These are phyloP conservation scores for Synanthedon vespiformis DNA, from an alignment of 2,888 invertebrate species.

Conservation along the genomic window DNA sequence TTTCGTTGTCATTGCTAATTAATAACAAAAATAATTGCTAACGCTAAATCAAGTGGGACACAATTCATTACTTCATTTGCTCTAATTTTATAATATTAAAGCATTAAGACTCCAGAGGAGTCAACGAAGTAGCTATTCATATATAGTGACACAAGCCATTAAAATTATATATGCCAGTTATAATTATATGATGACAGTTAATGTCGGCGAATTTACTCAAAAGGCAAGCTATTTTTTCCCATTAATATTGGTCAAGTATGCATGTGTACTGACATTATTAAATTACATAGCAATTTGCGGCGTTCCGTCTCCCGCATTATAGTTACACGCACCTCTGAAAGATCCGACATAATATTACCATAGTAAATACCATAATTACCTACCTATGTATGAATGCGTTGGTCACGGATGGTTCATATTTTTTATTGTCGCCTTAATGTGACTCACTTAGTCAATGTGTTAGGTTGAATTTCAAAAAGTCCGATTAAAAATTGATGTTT, in stretches of 20 bases:
- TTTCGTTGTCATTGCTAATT: too few species aligned
- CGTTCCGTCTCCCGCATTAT: constrained; percentile 13
- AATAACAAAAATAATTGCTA: too few species aligned
- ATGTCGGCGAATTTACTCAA: constrained; percentile 19
- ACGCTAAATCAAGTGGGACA: background rate
- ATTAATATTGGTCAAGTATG: constrained; percentile 14
- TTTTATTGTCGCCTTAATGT: constrained; percentile 16
- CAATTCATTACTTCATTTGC: background rate
- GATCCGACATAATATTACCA: constrained; percentile 22
- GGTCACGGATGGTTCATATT: constrained; percentile 19
- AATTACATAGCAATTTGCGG: constrained; percentile 25
- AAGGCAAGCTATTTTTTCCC: constrained; percentile 9
- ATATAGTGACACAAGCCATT: background rate
- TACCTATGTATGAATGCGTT: constrained; percentile 7
- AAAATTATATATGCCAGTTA: constrained; percentile 4
- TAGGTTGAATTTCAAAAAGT: background rate
- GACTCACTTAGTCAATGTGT: constrained; percentile 13
- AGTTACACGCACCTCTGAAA: constrained; percentile 20
- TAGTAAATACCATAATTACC: constrained; percentile 28
- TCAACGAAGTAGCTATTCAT: background rate
- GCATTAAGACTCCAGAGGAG: too few species aligned
- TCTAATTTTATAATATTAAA: too few species aligned
- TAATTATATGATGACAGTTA: constrained; percentile 13
- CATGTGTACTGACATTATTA: constrained; percentile 21
- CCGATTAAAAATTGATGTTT: background rate